These are phyloP conservation scores for Drosophila falleni DNA, from an alignment of 2,888 invertebrate species.

Conservation along the genomic window DNA sequence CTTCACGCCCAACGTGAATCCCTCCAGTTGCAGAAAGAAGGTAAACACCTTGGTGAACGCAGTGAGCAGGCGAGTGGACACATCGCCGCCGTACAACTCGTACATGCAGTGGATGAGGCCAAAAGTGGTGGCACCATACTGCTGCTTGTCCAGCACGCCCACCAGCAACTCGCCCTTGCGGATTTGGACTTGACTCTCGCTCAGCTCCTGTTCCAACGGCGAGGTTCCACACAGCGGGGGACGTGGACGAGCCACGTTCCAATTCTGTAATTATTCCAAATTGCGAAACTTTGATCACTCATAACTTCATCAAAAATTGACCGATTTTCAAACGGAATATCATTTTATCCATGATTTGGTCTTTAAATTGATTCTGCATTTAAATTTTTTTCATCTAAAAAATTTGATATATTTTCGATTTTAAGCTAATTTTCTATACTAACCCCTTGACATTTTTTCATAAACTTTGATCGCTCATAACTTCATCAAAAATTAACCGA, in stretches of 20 bases:
- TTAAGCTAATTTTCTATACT: too few species aligned
- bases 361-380: too few species aligned
- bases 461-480: too few species aligned
- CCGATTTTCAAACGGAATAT: too few species aligned
- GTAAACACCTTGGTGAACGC: slow-evolving; percentile 97
- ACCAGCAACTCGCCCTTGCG: slow-evolving; percentile 94
- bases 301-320: too few species aligned
- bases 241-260: slow-evolving; percentile 57
- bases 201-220: slow-evolving; percentile 86
- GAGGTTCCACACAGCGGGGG: slow-evolving; percentile 45
- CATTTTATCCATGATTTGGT: too few species aligned
- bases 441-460: too few species aligned
- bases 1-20: slow-evolving; percentile 97
- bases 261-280: slow-evolving; percentile 43
- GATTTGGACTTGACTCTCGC: slow-evolving; percentile 96
- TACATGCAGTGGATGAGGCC: slow-evolving; percentile 97
- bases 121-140: slow-evolving; percentile 97
- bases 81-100: slow-evolving; percentile 96
- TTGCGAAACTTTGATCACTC: too few species aligned
- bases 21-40: slow-evolving; percentile 93
- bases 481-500: too few species aligned
- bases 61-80: slow-evolving; percentile 93
- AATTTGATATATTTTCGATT: too few species aligned
- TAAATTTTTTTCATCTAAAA: too few species aligned
- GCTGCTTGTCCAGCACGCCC: slow-evolving; percentile 96